Conservation (phyloP, 2,888 invertebrate genomes). For the Megaustenia siamemsis region DNA sequence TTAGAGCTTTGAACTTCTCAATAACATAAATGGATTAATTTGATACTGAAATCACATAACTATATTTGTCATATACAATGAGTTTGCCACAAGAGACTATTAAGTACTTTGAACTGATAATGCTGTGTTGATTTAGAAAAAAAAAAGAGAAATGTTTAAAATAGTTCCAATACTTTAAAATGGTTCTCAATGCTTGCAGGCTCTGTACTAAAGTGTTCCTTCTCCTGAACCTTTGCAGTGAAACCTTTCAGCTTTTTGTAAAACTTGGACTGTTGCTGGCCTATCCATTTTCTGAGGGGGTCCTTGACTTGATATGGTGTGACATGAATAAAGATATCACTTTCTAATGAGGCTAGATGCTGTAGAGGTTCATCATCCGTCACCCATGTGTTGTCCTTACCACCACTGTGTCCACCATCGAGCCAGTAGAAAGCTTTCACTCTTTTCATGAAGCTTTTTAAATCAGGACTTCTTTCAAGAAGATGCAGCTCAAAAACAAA, state of each 20-base stretch:
- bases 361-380: slow-evolving; percentile 87
- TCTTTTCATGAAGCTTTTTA: slow-evolving; percentile 81
- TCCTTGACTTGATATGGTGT: slow-evolving; percentile 94
- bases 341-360: slow-evolving; percentile 84
- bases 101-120: no score
- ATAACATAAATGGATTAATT: no score
- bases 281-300: slow-evolving; percentile 90
- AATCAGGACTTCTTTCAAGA: slow-evolving; percentile 55
- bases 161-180: slow-evolving; percentile 85
- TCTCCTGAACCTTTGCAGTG: slow-evolving; percentile 85
- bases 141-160: slow-evolving; percentile 49
- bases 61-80: no score
- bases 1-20: no score
- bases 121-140: background rate
- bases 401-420: slow-evolving; percentile 94
- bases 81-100: no score
- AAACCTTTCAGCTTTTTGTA: slow-evolving; percentile 85
- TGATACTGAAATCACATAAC: no score
- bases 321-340: slow-evolving; percentile 89
- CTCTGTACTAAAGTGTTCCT: slow-evolving; percentile 84
- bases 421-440: slow-evolving; percentile 92
- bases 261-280: slow-evolving; percentile 89
- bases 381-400: slow-evolving; percentile 90
- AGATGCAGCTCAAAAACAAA: slow-evolving; percentile 89
- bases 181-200: slow-evolving; percentile 86